A percentile compares a stretch with the other conserved stretches of the same genome.
phyloP scores from a whole-genome alignment of 2,888 invertebrate genomes.

The Andrena trimmerana region DNA sequence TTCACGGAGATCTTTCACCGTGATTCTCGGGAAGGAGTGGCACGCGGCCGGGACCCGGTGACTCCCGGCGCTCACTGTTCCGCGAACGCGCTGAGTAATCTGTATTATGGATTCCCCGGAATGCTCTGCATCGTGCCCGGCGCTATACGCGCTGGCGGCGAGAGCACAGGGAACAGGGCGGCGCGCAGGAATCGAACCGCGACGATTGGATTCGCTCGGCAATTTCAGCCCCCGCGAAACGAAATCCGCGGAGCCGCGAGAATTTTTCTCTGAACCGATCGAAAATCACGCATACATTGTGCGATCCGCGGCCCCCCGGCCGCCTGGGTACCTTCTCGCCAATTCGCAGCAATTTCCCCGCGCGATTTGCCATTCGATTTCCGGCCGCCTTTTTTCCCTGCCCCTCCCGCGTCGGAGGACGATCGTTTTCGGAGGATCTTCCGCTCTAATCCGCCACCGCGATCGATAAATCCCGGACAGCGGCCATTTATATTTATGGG shows the following conservation, averaged over 20 bases:
- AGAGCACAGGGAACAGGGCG: slow-evolving; percentile 8
- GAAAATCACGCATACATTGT: slow-evolving; percentile 27
- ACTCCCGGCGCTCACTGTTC: too few relatives aligned
- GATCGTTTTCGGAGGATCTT: slow-evolving; percentile 49
- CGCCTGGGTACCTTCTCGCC: slow-evolving; percentile 12
- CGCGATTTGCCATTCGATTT: slow-evolving; percentile 56
- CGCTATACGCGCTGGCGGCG: background rate
- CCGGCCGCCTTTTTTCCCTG: slow-evolving; percentile 36
- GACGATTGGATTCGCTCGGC: slow-evolving; percentile 23
- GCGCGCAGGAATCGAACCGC: background rate
- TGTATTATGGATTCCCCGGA: too few relatives aligned
- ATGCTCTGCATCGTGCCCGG: too few relatives aligned
- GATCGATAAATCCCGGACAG: slow-evolving; percentile 63
- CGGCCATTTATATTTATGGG: slow-evolving; percentile 71
- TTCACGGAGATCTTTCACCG: too few relatives aligned
- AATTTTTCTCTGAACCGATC: slow-evolving; percentile 27
- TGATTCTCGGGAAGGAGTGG: too few relatives aligned
- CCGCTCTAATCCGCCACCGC: slow-evolving; percentile 46
- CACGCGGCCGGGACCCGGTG: too few relatives aligned
- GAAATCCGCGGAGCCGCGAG: slow-evolving; percentile 19
- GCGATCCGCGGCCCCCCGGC: background rate
- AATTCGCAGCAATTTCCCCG: slow-evolving; percentile 50
- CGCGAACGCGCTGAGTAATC: too few relatives aligned
- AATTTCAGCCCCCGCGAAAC: background rate
- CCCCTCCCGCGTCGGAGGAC: background rate